Percentiles rank a stretch among this genome's conserved stretches.
Conservation (phyloP, 1,140 invertebrate species). For the Diploscapter pachys region DNA sequence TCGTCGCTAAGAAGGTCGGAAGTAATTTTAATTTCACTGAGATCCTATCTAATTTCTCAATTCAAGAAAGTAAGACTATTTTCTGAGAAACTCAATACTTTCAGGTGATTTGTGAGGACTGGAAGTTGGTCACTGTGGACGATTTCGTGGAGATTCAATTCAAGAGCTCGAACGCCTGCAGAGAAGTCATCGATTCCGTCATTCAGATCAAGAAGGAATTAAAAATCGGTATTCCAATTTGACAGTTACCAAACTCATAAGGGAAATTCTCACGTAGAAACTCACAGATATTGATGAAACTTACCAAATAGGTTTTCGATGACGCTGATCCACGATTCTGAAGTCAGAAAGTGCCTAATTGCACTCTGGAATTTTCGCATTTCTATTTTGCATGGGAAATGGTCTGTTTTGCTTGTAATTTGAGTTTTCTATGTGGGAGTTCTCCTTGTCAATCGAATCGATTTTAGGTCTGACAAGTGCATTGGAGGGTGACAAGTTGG, state of each 20-base stretch:
- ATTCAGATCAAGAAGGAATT: constrained; percentile 24
- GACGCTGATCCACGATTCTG: too few relatives aligned
- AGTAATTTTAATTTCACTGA: too few relatives aligned
- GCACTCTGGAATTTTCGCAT: too few relatives aligned
- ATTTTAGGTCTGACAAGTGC: constrained; percentile 11
- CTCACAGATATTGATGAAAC: too few relatives aligned
- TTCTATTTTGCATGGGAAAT: too few relatives aligned
- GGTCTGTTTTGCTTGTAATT: too few relatives aligned
- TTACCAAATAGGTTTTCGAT: too few relatives aligned
- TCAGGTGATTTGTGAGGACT: constrained; percentile 28
- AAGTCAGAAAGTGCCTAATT: too few relatives aligned
- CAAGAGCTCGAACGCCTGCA: neutral
- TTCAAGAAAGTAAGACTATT: neutral
- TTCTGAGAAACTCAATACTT: neutral
- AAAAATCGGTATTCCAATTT: constrained; percentile 14
- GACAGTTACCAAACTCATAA: neutral
- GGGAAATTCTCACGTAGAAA: too few relatives aligned
- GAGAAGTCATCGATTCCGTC: constrained; percentile 1
- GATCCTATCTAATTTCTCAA: neutral
- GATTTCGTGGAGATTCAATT: constrained; percentile 29
- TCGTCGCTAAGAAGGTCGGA: constrained; percentile 25
- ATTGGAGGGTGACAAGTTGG: constrained; percentile 16
- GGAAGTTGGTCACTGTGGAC: constrained; percentile 19
- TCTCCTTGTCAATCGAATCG: neutral
- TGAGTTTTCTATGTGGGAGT: too few relatives aligned